Evolutionary conservation across 2,888 invertebrate species (phyloP), one percentile per base, ranked within the genome.

Genomic region (Ceramica pisi): DNA sequence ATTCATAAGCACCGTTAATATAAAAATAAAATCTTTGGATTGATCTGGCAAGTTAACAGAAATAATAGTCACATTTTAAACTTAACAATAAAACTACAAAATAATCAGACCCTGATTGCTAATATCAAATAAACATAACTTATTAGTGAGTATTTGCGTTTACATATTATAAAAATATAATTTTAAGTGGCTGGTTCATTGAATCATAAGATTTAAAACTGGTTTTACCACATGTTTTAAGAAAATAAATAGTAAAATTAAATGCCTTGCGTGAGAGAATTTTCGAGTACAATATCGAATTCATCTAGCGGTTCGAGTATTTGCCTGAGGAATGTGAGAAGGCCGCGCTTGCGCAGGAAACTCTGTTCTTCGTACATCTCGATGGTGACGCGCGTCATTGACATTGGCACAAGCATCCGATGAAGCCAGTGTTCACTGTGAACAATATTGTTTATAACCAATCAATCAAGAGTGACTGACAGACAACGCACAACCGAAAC

Each of bases 301-400:
- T 99, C 98, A 90, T 98, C 98, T 53, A 99, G 96, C 21, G 99
- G 98, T 89, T 98, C 98, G 59, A 99, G 97, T 90, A 99, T 98
- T 95, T 99, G 98, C 82, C 98, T 97, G 73, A 99, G 97, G 95
- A 99, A 99, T 83, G 98, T 98, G 75, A 98, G 97, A 51, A 99
- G 96, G 68, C 98, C 98, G 67, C 98, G 97, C 89, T 98, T 98
- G 70, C 99, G 97, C 75, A 99, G 96, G 93, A 99, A 99, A 67
- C 99, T 99, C 86, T 98, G 97, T 90, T 99, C 99, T 90, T 99
- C 99, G 90, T 99, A 99, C 98, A 99, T 98, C 90, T 99, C 99
- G 10, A 96, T 93, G 0, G 99, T 99, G 8, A 98, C 98, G 78
- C 98, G 98, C 23, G 98, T 98, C 88, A 97, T 96, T 2, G 99